These are phyloP conservation scores for Thryonomys swinderianus DNA, from an alignment of 2,113 vertebrate genomes.

Conservation along the genomic window DNA sequence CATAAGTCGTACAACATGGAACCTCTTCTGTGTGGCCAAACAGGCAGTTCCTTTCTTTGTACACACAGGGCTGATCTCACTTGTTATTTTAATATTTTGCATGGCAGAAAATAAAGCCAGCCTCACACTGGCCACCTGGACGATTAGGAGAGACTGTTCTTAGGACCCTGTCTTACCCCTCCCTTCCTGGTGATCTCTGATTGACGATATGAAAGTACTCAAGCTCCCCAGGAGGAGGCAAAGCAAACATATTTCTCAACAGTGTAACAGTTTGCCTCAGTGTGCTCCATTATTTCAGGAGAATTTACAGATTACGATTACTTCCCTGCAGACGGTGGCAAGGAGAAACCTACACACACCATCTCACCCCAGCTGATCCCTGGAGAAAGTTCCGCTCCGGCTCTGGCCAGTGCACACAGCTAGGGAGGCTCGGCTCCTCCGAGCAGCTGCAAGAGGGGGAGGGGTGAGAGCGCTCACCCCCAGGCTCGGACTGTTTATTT, in stretches of 20 bases:
- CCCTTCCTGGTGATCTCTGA: no score
- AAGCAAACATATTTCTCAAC: slow-evolving; percentile 30
- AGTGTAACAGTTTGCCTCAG: background rate
- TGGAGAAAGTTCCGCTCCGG: background rate
- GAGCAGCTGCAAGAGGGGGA: background rate
- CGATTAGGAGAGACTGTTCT: background rate
- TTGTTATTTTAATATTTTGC: slow-evolving; percentile 47
- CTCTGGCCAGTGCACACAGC: background rate
- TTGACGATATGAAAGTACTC: background rate
- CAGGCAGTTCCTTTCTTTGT: slow-evolving; percentile 19
- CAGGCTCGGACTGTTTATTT: background rate
- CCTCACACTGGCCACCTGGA: background rate
- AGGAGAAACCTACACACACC: slow-evolving; percentile 3
- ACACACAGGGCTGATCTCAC: slow-evolving; percentile 21
- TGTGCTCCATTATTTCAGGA: slow-evolving; percentile 46
- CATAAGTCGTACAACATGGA: background rate
- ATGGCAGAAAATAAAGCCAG: background rate
- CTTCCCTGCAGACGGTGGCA: slow-evolving; percentile 51
- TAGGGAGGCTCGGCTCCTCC: background rate
- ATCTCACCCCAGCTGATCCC: background rate
- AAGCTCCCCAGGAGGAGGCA: slow-evolving; percentile 19
- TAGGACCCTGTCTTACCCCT: background rate
- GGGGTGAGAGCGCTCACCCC: background rate
- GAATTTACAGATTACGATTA: slow-evolving; percentile 16
- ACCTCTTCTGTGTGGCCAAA: slow-evolving; percentile 13